Evolutionary conservation across 2,113 vertebrate genomes (phyloP).

Genomic region (Mellivora capensis): DNA sequence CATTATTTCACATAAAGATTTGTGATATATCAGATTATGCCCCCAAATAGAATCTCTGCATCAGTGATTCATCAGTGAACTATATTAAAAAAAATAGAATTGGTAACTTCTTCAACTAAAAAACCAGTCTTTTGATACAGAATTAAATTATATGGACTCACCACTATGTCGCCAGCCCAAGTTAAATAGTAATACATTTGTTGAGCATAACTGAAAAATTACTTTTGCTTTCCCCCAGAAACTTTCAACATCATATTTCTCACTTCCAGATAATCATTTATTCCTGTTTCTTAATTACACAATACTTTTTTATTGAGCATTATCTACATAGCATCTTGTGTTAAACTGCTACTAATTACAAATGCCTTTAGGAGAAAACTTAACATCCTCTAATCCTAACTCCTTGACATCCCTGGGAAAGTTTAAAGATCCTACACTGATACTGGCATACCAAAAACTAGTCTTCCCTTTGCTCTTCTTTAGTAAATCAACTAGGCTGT

Average conservation of each 20-base stretch:
- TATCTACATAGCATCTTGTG: not conserved
- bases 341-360: not conserved
- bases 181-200: not conserved
- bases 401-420: not conserved
- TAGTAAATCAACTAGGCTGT: not conserved
- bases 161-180: not conserved
- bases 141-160: not conserved
- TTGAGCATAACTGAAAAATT: not conserved
- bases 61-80: not conserved
- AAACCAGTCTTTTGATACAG: not conserved
- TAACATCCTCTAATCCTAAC: not conserved
- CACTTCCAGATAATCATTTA: not conserved
- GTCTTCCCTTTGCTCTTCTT: not conserved
- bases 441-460: not conserved
- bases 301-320: not conserved
- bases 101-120: not conserved
- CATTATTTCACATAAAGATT: not conserved
- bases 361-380: not conserved
- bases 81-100: not conserved
- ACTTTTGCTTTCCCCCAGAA: not conserved
- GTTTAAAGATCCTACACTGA: not conserved
- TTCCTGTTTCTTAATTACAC: not conserved
- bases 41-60: not conserved
- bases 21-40: not conserved
- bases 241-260: not conserved